phyloP scores from a whole-genome alignment of 2,888 invertebrate genomes.

The Luffia ferchaultella region DNA sequence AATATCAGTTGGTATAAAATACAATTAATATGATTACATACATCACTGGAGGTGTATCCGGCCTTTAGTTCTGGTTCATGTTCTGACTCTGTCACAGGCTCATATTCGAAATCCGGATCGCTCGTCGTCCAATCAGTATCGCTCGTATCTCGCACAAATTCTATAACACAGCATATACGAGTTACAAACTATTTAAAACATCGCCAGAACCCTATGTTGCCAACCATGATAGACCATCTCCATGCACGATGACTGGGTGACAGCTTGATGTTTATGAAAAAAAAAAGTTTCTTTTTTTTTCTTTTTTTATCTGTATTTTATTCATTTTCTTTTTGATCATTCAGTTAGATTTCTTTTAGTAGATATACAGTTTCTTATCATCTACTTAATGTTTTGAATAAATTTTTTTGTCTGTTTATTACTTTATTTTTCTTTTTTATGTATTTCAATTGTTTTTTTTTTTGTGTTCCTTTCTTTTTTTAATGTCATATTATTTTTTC shows the following conservation, averaged over 20 bases:
- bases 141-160: conserved; percentile 61
- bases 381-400: too few species aligned
- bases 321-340: conserved; percentile 13
- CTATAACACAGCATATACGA: conserved; percentile 35
- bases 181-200: neutral
- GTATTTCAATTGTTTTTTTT: too few species aligned
- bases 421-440: too few species aligned
- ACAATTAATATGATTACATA: too few species aligned
- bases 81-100: conserved; percentile 56
- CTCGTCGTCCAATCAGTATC: conserved; percentile 40
- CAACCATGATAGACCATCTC: neutral
- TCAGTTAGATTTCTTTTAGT: conserved; percentile 11
- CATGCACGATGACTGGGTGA: neutral
- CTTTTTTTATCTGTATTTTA: conserved; percentile 14
- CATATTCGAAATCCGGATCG: conserved; percentile 43
- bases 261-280: too few species aligned
- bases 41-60: neutral
- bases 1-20: too few species aligned
- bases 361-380: too few species aligned
- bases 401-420: too few species aligned
- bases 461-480: too few species aligned
- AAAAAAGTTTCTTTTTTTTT: neutral
- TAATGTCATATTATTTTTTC: too few species aligned
- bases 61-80: conserved; percentile 20
- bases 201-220: neutral